phyloP scores from a whole-genome alignment of 2,113 vertebrate species.

The Anser cygnoides region DNA sequence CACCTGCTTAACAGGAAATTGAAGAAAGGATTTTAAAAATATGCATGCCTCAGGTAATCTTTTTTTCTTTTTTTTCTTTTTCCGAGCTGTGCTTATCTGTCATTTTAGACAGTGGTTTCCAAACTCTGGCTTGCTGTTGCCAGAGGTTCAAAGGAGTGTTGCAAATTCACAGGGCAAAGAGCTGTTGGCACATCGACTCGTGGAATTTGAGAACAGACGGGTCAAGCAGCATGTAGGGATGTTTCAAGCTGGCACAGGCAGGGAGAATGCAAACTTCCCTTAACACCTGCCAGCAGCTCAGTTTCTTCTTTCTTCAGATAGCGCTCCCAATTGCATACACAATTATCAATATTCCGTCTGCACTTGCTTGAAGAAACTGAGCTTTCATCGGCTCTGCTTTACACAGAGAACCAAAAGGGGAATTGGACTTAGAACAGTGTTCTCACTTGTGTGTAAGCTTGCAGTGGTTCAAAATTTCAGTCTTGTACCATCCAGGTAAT shows the following conservation, averaged over 20 bases:
- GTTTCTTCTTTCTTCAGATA: not conserved
- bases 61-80: not conserved
- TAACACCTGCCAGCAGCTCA: not conserved
- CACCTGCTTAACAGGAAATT: not conserved
- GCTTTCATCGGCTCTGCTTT: not conserved
- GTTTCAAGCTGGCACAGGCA: not conserved
- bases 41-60: accelerated
- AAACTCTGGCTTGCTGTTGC: not conserved
- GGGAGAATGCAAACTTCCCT: not conserved
- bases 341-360: not conserved
- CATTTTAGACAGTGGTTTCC: not conserved
- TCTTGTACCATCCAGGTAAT: not conserved
- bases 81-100: not conserved
- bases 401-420: not conserved
- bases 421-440: not conserved
- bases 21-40: not conserved
- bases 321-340: not conserved
- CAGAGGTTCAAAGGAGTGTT: not conserved
- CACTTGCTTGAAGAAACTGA: not conserved
- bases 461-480: not conserved
- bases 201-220: not conserved
- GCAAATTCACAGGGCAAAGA: not conserved
- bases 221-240: not conserved
- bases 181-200: not conserved
- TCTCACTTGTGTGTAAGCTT: not conserved